Base-by-base conservation (phyloP, 2,113 vertebrate species). In the Silurus asotus region DNA sequence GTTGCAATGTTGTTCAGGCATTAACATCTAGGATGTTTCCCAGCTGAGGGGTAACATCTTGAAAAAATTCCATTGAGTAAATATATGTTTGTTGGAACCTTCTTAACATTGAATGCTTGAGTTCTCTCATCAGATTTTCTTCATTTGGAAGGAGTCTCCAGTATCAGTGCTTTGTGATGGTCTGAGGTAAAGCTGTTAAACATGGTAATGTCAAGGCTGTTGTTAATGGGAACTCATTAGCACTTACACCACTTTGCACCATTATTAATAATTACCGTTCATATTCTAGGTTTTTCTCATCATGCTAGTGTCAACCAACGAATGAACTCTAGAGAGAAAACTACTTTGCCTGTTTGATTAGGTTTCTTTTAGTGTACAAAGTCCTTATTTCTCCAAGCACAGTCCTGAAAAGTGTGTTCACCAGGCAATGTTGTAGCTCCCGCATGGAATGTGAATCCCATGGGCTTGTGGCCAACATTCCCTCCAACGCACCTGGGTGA, bases 401-500 rank as follows among this genome's bases (percentile, higher is more conserved):
- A 6, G 28, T 79, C 55, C 77, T 37, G 25, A 84, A 69, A 79
- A 79, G n/a, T 74, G 84, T 70, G 70, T 83, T 87, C 79, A 72
- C 64, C 83, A 83, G 70, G 45, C 62, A 28, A 49, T 51, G 62
- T 84, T 88, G 84, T 37, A 82, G 72, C 48, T 28, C 75, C 51
- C 64, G 9, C 45, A 45, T 82, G 87, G 87, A 84, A 90, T 88
- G 87, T 37, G 67, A 51, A 84, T 86, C 62, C 48, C 82, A 86
- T 88, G 86, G 86, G 65, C 67, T 70, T 8, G 64, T 53, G 37
- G 89, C 89, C 89, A 89, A 81, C 76, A 88, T 88, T 88, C 89
- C 87, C 81, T 82, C 69, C 58, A 80, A 82, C 45, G 82, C 89
- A 89, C 89, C 89, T 89, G 87, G 87, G 81, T 86, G 81, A 79